phyloP scores from a whole-genome alignment of 2,888 invertebrate genomes.

The Nowickia ferox region DNA sequence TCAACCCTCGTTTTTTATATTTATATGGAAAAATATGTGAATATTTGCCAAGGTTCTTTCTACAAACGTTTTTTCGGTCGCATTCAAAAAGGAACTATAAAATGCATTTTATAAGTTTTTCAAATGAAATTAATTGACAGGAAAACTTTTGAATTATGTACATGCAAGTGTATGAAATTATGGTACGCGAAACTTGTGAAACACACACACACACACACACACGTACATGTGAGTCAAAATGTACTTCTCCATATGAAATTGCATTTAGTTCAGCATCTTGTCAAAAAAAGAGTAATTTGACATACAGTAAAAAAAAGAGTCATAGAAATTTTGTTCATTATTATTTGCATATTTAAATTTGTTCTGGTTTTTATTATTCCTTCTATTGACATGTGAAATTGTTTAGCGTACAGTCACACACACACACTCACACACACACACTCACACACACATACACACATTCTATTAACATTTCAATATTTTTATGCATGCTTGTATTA shows the following conservation, averaged over 20 bases:
- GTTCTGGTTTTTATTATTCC: conserved; percentile 37
- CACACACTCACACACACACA: not conserved
- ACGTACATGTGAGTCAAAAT: not conserved
- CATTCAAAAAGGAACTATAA: conserved; percentile 60
- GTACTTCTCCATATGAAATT: conserved; percentile 28
- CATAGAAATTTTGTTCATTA: conserved; percentile 59
- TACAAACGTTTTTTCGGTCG: conserved; percentile 20
- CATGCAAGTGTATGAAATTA: conserved; percentile 34
- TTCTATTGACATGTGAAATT: conserved; percentile 68
- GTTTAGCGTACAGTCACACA: not conserved
- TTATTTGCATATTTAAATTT: conserved; percentile 46
- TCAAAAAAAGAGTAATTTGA: conserved; percentile 30
- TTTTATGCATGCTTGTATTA: conserved; percentile 7
- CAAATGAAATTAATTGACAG: conserved; percentile 71
- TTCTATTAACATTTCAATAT: not conserved
- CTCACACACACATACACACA: not conserved
- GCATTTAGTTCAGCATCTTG: conserved; percentile 63
- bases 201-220: not conserved
- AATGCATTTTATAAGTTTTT: conserved; percentile 70
- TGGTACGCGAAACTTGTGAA: conserved; percentile 50
- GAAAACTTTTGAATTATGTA: conserved; percentile 69
- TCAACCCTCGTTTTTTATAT: conserved; percentile 6
- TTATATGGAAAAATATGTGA: conserved; percentile 11
- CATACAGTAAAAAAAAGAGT: conserved; percentile 24
- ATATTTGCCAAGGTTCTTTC: conserved; percentile 59